Base-by-base conservation (phyloP, 2,888 invertebrate species). In the Scrobipalpa atriplicella region DNA sequence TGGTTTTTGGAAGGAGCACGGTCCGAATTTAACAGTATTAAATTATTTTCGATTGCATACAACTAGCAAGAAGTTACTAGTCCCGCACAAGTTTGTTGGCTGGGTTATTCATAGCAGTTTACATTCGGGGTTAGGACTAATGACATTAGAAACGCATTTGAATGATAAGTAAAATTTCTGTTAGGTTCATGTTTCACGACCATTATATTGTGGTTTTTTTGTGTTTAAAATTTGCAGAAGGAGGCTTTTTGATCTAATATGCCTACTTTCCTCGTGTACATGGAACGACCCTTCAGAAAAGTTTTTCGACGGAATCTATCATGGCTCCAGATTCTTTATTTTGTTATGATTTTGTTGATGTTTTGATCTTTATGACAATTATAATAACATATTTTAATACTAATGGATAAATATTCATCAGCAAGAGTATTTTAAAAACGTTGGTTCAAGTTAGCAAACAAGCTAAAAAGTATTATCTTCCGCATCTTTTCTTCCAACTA, bases 1-100 rank as follows among this genome's bases (percentile, higher is more conserved):
- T 67, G 80, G 82, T 82, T 82, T 81, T 78, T 75, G 74, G 74
- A 78, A 78, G 75, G 73, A 68, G 71, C 69, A 71, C 75, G 73
- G 76, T 78, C 79, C 73, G 75, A 82, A 82, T 83, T 78, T 75
- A 79, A 78, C 78, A 75, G 76, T 78, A 83, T 84, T 82, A 81
- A 83, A 83, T 85, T 82, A 84, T 84, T 84, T 85, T 84, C 82
- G 77, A 84, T 80, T 76, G 77, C 75, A 76, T 66, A 78, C 77
- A 75, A 74, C 74, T 68, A 69, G 67, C 69, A 70, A 75, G 72
- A 36, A 65, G 39, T 41, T 56, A 56, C 72, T 76, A 73, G 75
- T 71, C 70, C 73, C 67, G 69, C 68, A 68, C 67, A 74, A 76
- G 67, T 76, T 73, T 68, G 62, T n/a, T 47, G 70, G 75, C 70